Conservation (phyloP, 2,888 invertebrate genomes). For the Thyatira batis region DNA sequence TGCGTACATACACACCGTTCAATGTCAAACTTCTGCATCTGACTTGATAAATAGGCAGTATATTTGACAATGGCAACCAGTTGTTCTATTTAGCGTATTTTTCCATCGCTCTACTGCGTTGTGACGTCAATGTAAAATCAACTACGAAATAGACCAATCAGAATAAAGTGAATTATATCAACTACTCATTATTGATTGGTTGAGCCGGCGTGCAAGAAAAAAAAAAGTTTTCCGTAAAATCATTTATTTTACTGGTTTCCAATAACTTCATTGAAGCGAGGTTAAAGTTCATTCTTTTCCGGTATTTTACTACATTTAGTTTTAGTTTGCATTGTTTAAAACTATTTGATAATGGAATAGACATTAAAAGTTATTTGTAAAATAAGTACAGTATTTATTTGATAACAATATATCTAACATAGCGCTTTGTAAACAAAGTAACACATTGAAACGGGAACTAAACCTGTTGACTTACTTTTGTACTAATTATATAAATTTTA, state of each 20-base stretch:
- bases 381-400: too few species aligned
- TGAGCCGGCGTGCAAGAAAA: neutral
- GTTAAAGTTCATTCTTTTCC: neutral
- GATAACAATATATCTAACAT: too few species aligned
- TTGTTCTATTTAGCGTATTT: constrained; percentile 5
- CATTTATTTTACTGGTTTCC: neutral
- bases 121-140: neutral
- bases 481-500: too few species aligned
- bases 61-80: constrained; percentile 16
- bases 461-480: neutral
- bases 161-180: neutral
- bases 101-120: neutral
- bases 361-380: too few species aligned
- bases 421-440: too few species aligned
- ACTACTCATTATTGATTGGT: neutral
- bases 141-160: neutral
- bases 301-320: neutral
- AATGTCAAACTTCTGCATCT: constrained; percentile 68
- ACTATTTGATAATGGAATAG: neutral
- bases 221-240: neutral
- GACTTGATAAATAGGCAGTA: constrained; percentile 33
- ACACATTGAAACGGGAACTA: neutral
- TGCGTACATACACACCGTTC: constrained; percentile 55
- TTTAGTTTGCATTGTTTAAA: neutral
- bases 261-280: neutral